A percentile compares a stretch with the other conserved stretches of the same genome.
phyloP scores from a whole-genome alignment of 2,113 vertebrate species.

The Nicator chloris region DNA sequence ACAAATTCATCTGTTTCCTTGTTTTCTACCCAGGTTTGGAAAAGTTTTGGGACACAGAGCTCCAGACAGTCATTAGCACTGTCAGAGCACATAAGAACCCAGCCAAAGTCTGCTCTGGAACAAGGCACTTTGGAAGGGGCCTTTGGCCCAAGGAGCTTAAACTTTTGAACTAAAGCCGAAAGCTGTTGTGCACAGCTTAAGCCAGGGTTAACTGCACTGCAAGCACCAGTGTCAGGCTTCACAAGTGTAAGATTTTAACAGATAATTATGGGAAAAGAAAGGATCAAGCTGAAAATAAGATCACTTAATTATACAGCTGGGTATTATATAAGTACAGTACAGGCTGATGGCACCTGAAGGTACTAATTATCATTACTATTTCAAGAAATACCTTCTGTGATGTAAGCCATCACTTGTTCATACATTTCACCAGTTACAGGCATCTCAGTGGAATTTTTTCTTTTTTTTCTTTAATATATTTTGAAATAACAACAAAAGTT shows the following conservation, averaged over 20 bases:
- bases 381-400: not conserved
- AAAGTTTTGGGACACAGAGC: not conserved
- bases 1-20: not conserved
- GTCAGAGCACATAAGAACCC: not conserved
- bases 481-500: not conserved
- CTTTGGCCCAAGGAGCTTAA: not conserved
- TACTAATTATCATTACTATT: conserved; percentile 10
- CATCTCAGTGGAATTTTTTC: not conserved
- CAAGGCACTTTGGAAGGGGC: not conserved
- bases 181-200: not conserved
- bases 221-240: not conserved
- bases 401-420: not conserved
- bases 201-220: not conserved
- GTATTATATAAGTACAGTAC: not conserved
- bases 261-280: not conserved
- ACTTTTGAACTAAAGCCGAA: not conserved
- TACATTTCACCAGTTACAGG: not conserved
- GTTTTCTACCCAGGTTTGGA: not conserved
- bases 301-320: not conserved
- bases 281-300: not conserved
- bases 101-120: not conserved
- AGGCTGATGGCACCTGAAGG: not conserved
- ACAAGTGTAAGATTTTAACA: not conserved
- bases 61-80: not conserved
- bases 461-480: not conserved